These are phyloP conservation scores for Celastrina argiolus DNA, from an alignment of 2,888 invertebrate species.

Conservation along the genomic window DNA sequence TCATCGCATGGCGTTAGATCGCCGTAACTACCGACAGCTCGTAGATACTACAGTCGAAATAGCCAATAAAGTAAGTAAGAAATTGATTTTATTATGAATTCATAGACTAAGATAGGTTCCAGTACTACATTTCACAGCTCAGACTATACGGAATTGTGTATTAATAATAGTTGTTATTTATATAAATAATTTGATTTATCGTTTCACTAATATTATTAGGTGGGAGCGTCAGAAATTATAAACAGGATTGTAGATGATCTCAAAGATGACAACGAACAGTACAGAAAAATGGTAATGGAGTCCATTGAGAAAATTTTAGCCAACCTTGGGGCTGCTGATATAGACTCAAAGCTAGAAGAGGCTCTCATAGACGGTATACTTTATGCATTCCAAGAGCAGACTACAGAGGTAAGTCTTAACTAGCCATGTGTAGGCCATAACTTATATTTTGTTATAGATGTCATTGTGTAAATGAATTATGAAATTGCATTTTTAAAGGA, in stretches of 20 bases:
- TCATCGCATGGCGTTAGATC: conserved; percentile 98
- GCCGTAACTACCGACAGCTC: conserved; percentile 97
- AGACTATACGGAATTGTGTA: too few species aligned
- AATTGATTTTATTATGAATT: not conserved
- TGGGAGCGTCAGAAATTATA: conserved; percentile 99
- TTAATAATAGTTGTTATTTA: too few species aligned
- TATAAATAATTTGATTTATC: not conserved
- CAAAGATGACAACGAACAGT: conserved; percentile 99
- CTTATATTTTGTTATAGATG: too few species aligned
- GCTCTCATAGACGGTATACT: conserved; percentile 99
- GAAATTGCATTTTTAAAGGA: too few species aligned
- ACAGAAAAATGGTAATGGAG: conserved; percentile 99
- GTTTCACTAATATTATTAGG: conserved; percentile 54
- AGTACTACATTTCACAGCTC: too few species aligned
- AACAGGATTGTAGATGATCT: conserved; percentile 98
- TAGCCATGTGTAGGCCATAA: too few species aligned
- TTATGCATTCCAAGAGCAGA: conserved; percentile 99
- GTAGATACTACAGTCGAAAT: conserved; percentile 99
- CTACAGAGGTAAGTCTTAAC: conserved; percentile 89
- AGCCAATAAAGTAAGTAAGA: conserved; percentile 87
- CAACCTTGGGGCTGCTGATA: conserved; percentile 97
- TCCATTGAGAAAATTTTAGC: conserved; percentile 99
- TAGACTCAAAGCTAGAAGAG: conserved; percentile 98
- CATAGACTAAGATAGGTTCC: too few species aligned
- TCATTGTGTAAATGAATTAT: too few species aligned